Evolutionary conservation across 2,888 invertebrate species (phyloP), one percentile per base, ranked within the genome.

Genomic region (Pherbina coryleti): DNA sequence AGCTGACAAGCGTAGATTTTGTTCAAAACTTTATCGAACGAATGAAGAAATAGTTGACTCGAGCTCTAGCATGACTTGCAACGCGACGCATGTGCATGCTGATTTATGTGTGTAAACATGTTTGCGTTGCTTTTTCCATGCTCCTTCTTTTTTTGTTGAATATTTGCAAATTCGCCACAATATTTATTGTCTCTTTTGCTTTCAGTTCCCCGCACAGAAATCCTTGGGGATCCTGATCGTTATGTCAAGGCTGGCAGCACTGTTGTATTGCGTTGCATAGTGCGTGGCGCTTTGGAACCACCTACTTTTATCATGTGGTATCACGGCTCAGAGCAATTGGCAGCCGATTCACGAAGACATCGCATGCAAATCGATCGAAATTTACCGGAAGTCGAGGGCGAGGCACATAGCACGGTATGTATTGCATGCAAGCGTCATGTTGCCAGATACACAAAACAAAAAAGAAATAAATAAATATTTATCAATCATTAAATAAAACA

Each of bases 241-340:
- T 96, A 95, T 91, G 96, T 97, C 86, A 96, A 96, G 91, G 95
- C 95, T 79, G 97, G 97, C 87, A 96, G 96, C 90, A 95, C 95
- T 78, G 96, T 97, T 82, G 93, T 94, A 87, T 92, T 97, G 82
- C 95, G 95, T 89, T 97, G 97, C 91, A 94, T 96, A 83, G 96
- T 97, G 90, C 95, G 96, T 84, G 95, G 96, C 90, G 96, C 96
- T 84, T 92, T 97, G 82, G 97, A 97, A 90, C 95, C 96, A 87
- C 97, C 97, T 83, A 95, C 95, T 83, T 97, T 96, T 91, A 96
- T 97, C 87, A 97, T 97, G 92, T 97, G 97, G 97, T 97, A 96
- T 91, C 97, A 96, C 81, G 89, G 89, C 25, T 82, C 89, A 8
- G 87, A 89, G 79, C 89, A 90, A 81, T 80, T 89, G 83, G 86